A percentile compares a stretch with the other conserved stretches of the same genome.
Conservation (phyloP, 2,888 invertebrate species). For the Zaprionus bogoriensis region DNA sequence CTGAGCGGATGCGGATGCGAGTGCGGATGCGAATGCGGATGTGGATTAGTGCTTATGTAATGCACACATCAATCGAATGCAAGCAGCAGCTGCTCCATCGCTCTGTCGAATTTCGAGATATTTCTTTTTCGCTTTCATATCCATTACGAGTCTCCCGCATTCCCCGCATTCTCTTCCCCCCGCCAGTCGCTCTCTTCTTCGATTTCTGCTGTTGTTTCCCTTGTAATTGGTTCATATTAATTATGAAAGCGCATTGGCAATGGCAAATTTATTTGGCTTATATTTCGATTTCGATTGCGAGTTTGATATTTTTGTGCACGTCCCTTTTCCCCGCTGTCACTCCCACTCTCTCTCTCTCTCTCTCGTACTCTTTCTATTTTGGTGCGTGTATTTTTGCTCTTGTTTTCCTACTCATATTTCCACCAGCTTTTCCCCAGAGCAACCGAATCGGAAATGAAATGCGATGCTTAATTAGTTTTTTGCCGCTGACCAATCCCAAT, state of each 20-base stretch:
- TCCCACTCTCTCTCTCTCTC: neutral
- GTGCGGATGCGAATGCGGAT: conserved; percentile 28
- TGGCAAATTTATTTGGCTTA: conserved; percentile 75
- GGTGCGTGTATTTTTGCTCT: neutral
- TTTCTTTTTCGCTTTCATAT: conserved; percentile 36
- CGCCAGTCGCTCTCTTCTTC: conserved; percentile 1
- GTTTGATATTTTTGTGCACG: conserved; percentile 29
- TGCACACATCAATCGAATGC: conserved; percentile 60
- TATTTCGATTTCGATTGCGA: conserved; percentile 61
- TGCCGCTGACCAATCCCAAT: conserved; percentile 38
- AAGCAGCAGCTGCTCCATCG: conserved; percentile 7
- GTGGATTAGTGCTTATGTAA: conserved; percentile 68
- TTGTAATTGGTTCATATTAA: conserved; percentile 70
- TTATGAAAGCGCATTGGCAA: conserved; percentile 75
- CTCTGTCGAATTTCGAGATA: conserved; percentile 27
- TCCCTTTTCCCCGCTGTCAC: neutral
- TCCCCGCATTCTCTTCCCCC: conserved; percentile 1
- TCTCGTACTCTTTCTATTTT: neutral
- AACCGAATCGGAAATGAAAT: conserved; percentile 66
- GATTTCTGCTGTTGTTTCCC: conserved; percentile 20
- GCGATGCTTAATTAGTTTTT: conserved; percentile 76
- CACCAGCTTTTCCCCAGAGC: conserved; percentile 37
- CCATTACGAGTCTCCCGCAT: conserved; percentile 35
- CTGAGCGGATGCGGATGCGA: neutral
- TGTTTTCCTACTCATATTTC: conserved; percentile 8